Conservation (phyloP, 2,888 invertebrate genomes). For the Salpingus planirostris region DNA sequence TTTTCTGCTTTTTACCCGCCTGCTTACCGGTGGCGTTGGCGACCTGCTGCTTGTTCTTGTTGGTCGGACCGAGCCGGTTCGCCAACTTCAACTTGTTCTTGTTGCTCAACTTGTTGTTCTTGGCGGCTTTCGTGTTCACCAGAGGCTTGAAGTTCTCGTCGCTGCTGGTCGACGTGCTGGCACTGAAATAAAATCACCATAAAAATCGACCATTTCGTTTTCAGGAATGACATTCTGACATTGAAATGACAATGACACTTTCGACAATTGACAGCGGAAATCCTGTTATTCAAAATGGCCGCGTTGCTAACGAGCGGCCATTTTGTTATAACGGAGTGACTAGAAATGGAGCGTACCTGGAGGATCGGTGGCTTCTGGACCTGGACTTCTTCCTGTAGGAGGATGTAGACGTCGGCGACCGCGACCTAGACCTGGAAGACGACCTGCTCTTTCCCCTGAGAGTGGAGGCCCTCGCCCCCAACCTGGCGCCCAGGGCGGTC, state of each 20-base stretch:
- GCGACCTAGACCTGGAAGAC: constrained; percentile 37
- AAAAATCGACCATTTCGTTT: no score
- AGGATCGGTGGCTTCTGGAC: constrained; percentile 31
- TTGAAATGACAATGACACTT: no score
- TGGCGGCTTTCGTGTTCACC: constrained; percentile 35
- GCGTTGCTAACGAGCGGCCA: no score
- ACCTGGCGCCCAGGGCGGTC: constrained; percentile 49
- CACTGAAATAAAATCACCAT: no score
- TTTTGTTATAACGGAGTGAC: background rate
- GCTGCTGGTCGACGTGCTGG: constrained; percentile 45
- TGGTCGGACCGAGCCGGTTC: constrained; percentile 47
- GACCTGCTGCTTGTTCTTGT: constrained; percentile 26
- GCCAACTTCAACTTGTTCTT: constrained; percentile 46
- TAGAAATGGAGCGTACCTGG: constrained; percentile 29
- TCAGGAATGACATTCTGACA: no score
- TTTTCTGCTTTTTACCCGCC: constrained; percentile 45
- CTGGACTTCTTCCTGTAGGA: constrained; percentile 22
- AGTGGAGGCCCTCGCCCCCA: constrained; percentile 46
- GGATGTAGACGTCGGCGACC: constrained; percentile 25
- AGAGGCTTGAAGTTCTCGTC: constrained; percentile 42
- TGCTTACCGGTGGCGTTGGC: constrained; percentile 38
- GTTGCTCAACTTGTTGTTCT: constrained; percentile 36
- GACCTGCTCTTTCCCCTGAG: constrained; percentile 35
- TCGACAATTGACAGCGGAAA: no score
- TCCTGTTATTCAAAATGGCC: no score